These are phyloP conservation scores for Ophion slaviceki DNA, from an alignment of 2,888 invertebrate species.

Conservation along the genomic window DNA sequence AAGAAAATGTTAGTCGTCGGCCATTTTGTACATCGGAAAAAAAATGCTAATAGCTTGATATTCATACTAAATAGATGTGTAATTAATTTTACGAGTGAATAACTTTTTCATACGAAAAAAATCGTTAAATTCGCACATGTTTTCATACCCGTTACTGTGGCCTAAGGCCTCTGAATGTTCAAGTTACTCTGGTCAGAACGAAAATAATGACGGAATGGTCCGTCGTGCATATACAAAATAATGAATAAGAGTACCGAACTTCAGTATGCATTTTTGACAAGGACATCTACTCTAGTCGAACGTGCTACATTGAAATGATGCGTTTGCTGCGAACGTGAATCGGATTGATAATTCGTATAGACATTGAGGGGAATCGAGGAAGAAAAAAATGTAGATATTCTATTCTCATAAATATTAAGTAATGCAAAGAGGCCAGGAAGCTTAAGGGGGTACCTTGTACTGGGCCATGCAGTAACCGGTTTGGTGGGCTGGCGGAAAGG, in stretches of 20 bases:
- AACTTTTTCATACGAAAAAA: no score
- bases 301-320: slow-evolving; percentile 14
- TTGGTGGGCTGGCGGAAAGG: slow-evolving; percentile 86
- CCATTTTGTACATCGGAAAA: no score
- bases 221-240: neutral
- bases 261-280: neutral
- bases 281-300: neutral
- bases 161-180: neutral
- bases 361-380: neutral
- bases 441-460: slow-evolving; percentile 84
- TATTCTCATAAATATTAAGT: slow-evolving; percentile 25
- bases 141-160: no score
- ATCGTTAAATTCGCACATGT: no score
- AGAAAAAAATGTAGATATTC: slow-evolving; percentile 63
- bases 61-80: no score
- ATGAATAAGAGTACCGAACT: neutral
- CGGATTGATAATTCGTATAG: neutral
- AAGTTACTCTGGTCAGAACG: neutral
- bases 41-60: no score
- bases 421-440: slow-evolving; percentile 58
- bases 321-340: neutral
- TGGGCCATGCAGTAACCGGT: slow-evolving; percentile 87
- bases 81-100: no score
- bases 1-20: no score
- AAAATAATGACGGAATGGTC: neutral